These are phyloP conservation scores for Acropternis orthonyx DNA, from an alignment of 2,797 vertebrate genomes.

Conservation along the genomic window DNA sequence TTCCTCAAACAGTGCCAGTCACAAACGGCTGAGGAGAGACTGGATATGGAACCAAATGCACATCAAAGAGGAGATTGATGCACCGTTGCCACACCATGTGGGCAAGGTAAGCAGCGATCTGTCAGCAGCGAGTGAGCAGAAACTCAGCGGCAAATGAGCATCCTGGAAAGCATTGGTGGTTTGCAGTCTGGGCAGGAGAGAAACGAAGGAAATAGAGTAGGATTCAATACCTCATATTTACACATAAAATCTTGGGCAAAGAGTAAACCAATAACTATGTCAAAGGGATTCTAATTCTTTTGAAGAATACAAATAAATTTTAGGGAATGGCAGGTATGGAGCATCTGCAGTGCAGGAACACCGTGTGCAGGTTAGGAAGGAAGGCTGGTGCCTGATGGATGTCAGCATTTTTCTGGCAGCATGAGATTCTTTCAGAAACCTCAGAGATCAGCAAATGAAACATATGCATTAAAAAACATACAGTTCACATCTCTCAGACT, in stretches of 20 bases:
- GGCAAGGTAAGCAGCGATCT: slow-evolving; percentile 75
- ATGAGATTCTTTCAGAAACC: not conserved
- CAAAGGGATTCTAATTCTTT: not conserved
- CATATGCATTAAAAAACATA: not conserved
- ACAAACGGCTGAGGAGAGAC: slow-evolving; percentile 74
- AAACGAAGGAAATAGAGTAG: not conserved
- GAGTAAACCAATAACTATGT: not conserved
- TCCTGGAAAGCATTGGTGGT: not conserved
- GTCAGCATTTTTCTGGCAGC: not conserved
- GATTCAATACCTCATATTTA: not conserved
- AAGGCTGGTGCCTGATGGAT: not conserved
- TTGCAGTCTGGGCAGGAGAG: not conserved
- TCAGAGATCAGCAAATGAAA: not conserved
- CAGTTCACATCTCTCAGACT: not conserved
- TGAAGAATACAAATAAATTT: not conserved
- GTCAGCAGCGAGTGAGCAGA: not conserved
- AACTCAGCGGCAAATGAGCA: not conserved
- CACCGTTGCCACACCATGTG: slow-evolving; percentile 71
- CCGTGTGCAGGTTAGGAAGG: not conserved
- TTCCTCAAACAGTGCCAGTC: not conserved
- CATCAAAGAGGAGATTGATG: slow-evolving; percentile 75
- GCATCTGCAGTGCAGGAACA: not conserved
- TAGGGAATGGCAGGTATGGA: not conserved
- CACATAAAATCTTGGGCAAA: not conserved
- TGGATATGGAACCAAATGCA: slow-evolving; percentile 84